Evolutionary conservation across 2,888 invertebrate species (phyloP), one percentile per base, ranked within the genome.

Genomic region (Acholoe squamosa): DNA sequence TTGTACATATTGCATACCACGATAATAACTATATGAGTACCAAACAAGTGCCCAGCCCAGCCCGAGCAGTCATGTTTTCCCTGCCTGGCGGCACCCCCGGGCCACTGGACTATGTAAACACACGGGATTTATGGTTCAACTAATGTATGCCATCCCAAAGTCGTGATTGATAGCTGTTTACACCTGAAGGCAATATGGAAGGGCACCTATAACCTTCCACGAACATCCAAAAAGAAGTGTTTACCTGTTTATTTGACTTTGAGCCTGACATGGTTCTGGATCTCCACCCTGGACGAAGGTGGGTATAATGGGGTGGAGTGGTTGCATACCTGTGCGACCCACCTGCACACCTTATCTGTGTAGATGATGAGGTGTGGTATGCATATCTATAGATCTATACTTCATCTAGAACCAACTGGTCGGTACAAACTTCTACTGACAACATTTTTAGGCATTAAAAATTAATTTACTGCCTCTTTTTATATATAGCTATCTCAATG

Each of bases 191-290:
- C 3, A 71, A 28, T 71, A 71, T 71, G 25, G 71, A 71, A 22
- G 71, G 71, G n/a, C 71, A 71, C 71, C 31, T 28, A 28, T 28
- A 28, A 1, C 1, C 71, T 16, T 0, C 25, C 71, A 28, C 28
- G 28, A 71, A 71, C 71, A 61, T 3, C 43, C 19, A 71, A 71
- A 71, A 71, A n/a, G 71, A 25, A 71, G 3, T 71, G 25, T 71
- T 71, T 71, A 71, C 71, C 71, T 71, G 31, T 71, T 71, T 71
- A 71, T 71, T 71, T 71, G 71, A 71, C 71, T 71, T 71, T 71
- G 28, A 71, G 71, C 31, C 71, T n/a, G 71, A 0, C 71, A 28
- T 71, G 71, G 19, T 22, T 1, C 25, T 71, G 71, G 71, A 25
- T 28, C 28, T 16, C 71, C 25, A n/a, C n/a, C 61, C 61, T 61